Percentiles rank a stretch among this genome's conserved stretches.
phyloP scores from a whole-genome alignment of 1,140 invertebrate genomes.

The Bombus terrestris region DNA sequence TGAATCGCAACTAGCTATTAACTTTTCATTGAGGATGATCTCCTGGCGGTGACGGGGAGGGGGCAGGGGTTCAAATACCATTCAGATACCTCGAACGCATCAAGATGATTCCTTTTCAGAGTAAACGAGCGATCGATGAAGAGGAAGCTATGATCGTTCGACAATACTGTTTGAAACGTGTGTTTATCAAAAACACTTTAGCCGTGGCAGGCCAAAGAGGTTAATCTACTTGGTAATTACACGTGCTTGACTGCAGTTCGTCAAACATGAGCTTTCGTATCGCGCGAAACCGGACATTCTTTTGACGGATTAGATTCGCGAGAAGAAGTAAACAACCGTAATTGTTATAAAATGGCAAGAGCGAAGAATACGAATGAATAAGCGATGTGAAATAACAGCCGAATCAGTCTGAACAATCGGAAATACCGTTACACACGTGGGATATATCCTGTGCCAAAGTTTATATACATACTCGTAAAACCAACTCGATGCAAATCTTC shows the following conservation, averaged over 20 bases:
- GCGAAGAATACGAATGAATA: too few relatives aligned
- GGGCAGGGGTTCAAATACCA: conserved; percentile 5
- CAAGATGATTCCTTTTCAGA: not conserved
- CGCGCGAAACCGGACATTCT: too few relatives aligned
- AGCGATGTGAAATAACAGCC: too few relatives aligned
- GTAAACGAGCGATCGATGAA: not conserved
- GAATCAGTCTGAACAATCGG: not conserved
- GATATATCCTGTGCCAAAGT: not conserved
- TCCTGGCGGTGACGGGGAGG: too few relatives aligned
- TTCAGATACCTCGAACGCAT: not conserved
- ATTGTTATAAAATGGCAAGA: too few relatives aligned
- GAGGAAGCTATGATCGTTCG: not conserved
- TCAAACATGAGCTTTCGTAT: not conserved
- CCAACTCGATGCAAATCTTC: not conserved
- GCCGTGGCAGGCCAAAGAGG: not conserved
- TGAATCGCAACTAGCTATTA: conserved; percentile 11
- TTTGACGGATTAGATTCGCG: too few relatives aligned
- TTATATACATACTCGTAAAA: not conserved
- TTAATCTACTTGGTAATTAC: not conserved
- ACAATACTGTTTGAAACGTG: not conserved
- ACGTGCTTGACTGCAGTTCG: not conserved
- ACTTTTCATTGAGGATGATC: conserved; percentile 10
- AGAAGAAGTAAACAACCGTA: too few relatives aligned
- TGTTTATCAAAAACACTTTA: not conserved
- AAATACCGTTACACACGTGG: not conserved